Percentiles rank a stretch among this genome's conserved stretches.
phyloP scores from a whole-genome alignment of 2,113 vertebrate genomes.

The Malurus elegans region DNA sequence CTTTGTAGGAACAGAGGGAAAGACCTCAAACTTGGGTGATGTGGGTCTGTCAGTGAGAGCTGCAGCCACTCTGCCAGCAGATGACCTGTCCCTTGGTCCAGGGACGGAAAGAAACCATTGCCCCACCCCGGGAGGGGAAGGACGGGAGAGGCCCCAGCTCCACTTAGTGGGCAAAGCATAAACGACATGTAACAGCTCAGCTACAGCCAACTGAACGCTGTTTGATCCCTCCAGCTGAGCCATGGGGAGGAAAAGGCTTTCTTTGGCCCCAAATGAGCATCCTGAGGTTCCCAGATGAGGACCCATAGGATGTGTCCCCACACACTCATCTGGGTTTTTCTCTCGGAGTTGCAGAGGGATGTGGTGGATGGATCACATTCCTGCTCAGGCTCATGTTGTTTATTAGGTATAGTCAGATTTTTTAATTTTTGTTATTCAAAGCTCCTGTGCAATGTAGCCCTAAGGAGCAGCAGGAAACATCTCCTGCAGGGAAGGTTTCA shows the following conservation, averaged over 20 bases:
- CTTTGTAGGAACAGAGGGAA: background rate
- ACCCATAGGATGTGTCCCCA: accelerated
- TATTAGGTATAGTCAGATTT: background rate
- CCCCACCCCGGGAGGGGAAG: background rate
- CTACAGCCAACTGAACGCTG: accelerated
- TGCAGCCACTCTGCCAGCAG: background rate
- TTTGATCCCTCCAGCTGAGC: background rate
- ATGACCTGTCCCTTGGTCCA: background rate
- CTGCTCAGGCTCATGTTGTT: background rate
- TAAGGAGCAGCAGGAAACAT: background rate
- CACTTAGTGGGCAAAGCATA: slow-evolving; percentile 60
- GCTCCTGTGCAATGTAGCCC: background rate
- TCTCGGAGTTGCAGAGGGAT: background rate
- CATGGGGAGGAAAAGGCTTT: background rate
- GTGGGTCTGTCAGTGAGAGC: background rate
- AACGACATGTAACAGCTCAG: background rate
- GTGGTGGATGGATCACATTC: accelerated
- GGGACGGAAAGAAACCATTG: background rate
- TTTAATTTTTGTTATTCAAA: background rate
- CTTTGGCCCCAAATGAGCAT: background rate
- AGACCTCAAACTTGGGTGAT: accelerated
- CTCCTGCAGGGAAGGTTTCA: background rate
- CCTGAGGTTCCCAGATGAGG: background rate
- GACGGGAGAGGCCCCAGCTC: slow-evolving; percentile 36
- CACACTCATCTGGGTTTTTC: background rate